Evolutionary conservation across 2,797 vertebrate genomes (phyloP).

Genomic region (Cacajao melanocephalus): DNA sequence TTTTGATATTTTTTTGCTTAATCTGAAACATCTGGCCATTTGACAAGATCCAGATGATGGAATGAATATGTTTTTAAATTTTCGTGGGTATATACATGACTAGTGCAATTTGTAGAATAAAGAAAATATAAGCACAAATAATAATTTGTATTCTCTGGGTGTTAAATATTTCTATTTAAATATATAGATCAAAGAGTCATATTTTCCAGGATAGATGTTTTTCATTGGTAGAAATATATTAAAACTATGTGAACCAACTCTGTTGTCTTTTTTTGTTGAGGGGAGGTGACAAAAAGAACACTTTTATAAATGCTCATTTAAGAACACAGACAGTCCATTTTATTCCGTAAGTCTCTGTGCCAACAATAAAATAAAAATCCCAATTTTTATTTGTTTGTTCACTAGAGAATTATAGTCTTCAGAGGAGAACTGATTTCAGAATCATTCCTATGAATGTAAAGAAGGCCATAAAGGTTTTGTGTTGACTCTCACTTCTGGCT

Average conservation of each 20-base stretch:
- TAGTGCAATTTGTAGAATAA: background rate
- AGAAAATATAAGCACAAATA: background rate
- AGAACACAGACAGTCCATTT: conserved; percentile 58
- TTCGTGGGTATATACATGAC: background rate
- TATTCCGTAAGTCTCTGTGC: conserved; percentile 57
- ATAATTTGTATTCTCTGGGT: background rate
- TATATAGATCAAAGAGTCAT: background rate
- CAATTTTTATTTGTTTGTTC: conserved; percentile 71
- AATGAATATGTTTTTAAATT: background rate
- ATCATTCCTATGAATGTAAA: conserved; percentile 5
- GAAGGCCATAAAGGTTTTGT: conserved; percentile 74
- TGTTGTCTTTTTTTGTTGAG: background rate
- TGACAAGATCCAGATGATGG: background rate
- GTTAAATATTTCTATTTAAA: background rate
- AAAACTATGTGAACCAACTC: background rate
- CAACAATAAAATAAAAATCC: conserved; percentile 65
- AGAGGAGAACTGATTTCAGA: conserved; percentile 53
- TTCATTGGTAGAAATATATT: background rate
- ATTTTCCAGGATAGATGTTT: background rate
- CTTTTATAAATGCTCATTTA: conserved; percentile 49
- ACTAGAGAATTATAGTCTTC: conserved; percentile 66
- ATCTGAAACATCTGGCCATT: background rate
- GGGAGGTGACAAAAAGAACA: background rate
- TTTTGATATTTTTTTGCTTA: background rate
- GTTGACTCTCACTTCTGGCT: conserved; percentile 59